Evolutionary conservation across 2,113 vertebrate genomes (phyloP), one percentile per base, ranked within the genome.

Genomic region (Rousettus leschenaultii): DNA sequence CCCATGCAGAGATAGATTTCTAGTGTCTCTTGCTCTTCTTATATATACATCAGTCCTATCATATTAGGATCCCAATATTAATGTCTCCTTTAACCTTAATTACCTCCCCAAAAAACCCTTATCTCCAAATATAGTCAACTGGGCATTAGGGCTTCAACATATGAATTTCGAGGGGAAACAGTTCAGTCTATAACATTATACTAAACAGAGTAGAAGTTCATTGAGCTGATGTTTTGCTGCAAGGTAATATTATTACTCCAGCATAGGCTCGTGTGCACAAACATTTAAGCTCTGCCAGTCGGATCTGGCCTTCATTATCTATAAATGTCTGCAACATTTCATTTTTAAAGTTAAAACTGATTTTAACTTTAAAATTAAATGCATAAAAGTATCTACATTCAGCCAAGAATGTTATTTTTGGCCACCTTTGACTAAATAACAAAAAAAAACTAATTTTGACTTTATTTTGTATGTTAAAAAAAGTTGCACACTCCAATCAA

Each of bases 401-500:
- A 95, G 80, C 78, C 68, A 89, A 96, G 75, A 85, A 53, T n/a
- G 89, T 75, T 90, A 61, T 91, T 94, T 93, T 97, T 96, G 95
- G 79, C 86, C 63, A 15, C 5, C 21, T 89, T 84, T 94, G n/a
- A 63, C 40, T 92, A 95, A 96, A 95, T 95, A 91, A 94, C 43
- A 83, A 94, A 73, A 91, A 82, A 93, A 82, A 93, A 71, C 30
- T 87, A 90, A 75, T 66, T 93, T 93, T 92, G 65, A 96, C 43
- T 96, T 68, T 91, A 73, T 95, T 94, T 89, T 91, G 35, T 93
- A 83, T 93, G 75, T 66, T 7, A 77, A 92, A 95, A 40, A 61
- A 57, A 80, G 80, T 22, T 55, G 13, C 35, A 84, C 21, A 61
- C 12, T 79, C 12, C 53, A 68, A 8, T 92, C 33, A 88, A 88